Base-by-base conservation (phyloP, 92 coral and sea anemone species). In the Zoanthus sociatus region DNA sequence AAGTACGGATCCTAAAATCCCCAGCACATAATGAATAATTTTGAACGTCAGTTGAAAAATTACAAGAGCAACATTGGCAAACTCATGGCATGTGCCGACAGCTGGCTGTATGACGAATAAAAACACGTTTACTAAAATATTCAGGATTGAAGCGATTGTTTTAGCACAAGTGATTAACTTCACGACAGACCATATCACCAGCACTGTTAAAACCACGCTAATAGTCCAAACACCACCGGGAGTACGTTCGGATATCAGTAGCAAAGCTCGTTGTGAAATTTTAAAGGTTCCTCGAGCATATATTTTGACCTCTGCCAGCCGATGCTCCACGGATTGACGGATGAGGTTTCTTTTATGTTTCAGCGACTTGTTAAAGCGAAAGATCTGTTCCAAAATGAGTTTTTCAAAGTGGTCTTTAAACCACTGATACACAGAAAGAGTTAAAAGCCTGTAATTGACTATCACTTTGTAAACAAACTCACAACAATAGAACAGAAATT, bases 271-370 rank as follows among this genome's bases (percentile, higher is more conserved):
- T 26, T 70, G 55, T 1, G 76, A 81, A 47, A 81, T 21, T 67
- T 81, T 70, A 81, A 66, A 48, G 26, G 75, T 47, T 66, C 85
- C 85, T 81, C 85, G 85, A 46, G 15, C 76, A 45, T 81, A 81
- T 63, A 81, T 67, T 45, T 66, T 81, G 67, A 15, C 85, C 60
- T 81, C 74, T 66, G 70, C 61, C 21, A 81, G 42, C 14, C 74
- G 51, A 54, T 81, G 26, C 46, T 47, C 13, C 9, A 46, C 7
- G n/a, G 30, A 30, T 81, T 64, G 10, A 68, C 46, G 76, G 10
- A 46, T 13, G 14, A 47, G 16, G 26, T 9, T 67, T 8, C 15
- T 31, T 18, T 46, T 46, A 6, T 47, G 48, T n/a, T 81, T 81
- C 73, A 81, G 63, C 61, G 44, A 66, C 70, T 66, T 71, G 55